Evolutionary conservation across 2,113 vertebrate species (phyloP).

Genomic region (Archilochus colubris): DNA sequence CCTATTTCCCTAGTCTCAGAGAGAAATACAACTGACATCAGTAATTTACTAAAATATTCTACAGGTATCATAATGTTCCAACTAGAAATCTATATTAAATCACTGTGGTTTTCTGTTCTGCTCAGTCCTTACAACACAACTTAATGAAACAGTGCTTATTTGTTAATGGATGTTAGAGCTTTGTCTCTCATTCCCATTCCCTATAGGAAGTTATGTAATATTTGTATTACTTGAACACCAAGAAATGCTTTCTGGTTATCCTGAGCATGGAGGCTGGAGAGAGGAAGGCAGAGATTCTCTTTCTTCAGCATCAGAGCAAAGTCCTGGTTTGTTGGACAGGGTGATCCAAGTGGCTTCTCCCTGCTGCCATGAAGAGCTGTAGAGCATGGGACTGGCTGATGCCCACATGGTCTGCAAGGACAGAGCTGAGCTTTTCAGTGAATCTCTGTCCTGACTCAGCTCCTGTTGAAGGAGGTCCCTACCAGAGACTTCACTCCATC

Average conservation of each 20-base stretch:
- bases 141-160: slow-evolving; percentile 64
- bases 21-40: slow-evolving; percentile 91
- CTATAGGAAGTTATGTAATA: background rate
- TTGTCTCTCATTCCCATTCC: slow-evolving; percentile 1
- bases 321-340: background rate
- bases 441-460: background rate
- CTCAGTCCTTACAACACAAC: background rate
- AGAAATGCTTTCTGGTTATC: background rate
- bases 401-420: background rate
- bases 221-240: background rate
- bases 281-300: background rate
- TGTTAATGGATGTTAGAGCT: slow-evolving; percentile 53
- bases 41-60: slow-evolving; percentile 93
- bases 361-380: background rate
- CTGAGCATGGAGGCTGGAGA: background rate
- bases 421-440: background rate
- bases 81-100: slow-evolving; percentile 84
- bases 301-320: background rate
- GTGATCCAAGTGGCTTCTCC: background rate
- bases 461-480: background rate
- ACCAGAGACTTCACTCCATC: background rate
- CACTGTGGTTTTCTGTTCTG: slow-evolving; percentile 53
- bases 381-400: background rate
- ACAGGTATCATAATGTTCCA: slow-evolving; percentile 81
- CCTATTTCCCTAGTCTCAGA: slow-evolving; percentile 88